These are phyloP conservation scores for Nothocercus julius DNA, from an alignment of 2,113 vertebrate genomes.

Conservation along the genomic window DNA sequence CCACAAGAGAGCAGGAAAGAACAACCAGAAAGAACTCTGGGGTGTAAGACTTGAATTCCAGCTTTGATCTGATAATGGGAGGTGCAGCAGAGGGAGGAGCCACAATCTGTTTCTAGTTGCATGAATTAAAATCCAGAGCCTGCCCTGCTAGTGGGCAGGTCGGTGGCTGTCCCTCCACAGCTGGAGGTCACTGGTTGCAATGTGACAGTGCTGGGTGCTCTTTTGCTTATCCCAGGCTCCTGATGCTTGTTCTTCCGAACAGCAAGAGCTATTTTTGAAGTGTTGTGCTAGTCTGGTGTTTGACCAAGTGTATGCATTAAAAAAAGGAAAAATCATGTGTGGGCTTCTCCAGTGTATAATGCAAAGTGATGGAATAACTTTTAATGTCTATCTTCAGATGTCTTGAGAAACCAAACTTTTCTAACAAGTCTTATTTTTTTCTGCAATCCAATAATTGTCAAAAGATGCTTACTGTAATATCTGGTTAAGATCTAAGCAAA, in stretches of 20 bases:
- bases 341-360: not conserved
- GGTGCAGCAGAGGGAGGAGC: not conserved
- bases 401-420: not conserved
- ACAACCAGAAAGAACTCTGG: not conserved
- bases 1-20: conserved; percentile 76
- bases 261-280: not conserved
- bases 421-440: not conserved
- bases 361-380: not conserved
- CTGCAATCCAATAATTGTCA: not conserved
- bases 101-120: not conserved
- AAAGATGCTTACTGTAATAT: not conserved
- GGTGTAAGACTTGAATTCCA: not conserved
- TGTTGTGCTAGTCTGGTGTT: not conserved
- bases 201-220: rapidly evolving
- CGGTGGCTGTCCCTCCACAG: not conserved
- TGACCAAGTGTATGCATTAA: rapidly evolving
- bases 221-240: not conserved
- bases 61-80: not conserved
- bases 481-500: not conserved
- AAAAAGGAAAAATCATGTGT: not conserved
- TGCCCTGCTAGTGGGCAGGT: not conserved
- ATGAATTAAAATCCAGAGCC: not conserved
- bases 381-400: not conserved
- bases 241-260: not conserved
- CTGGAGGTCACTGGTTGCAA: not conserved